Evolutionary conservation across 2,113 vertebrate genomes (phyloP).

Genomic region (Orcinus orca): DNA sequence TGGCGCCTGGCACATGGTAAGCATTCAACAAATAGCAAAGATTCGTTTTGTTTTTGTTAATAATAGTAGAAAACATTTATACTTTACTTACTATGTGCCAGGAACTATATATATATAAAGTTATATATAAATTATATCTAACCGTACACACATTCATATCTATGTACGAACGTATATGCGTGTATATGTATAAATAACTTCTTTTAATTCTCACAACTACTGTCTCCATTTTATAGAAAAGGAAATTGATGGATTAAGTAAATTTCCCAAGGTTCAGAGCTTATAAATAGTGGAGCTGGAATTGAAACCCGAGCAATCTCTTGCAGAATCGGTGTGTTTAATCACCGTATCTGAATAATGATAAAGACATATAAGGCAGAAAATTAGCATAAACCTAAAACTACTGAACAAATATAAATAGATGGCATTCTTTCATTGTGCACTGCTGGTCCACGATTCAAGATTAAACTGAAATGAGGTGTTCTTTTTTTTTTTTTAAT

Average conservation of each 20-base stretch:
- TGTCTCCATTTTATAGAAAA: neutral
- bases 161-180: accelerated
- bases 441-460: accelerated
- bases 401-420: too few species aligned
- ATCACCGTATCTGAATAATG: neutral
- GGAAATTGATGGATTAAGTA: neutral
- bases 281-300: neutral
- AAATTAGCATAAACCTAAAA: neutral
- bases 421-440: neutral
- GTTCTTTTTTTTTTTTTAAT: neutral
- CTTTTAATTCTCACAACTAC: neutral
- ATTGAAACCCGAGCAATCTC: neutral
- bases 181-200: neutral
- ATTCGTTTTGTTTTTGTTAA: neutral
- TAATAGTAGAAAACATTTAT: neutral
- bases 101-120: neutral
- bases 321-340: neutral
- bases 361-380: neutral
- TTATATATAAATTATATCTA: neutral
- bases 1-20: neutral
- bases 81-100: neutral
- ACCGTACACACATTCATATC: accelerated
- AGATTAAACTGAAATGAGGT: neutral
- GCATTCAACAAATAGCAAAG: neutral
- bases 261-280: neutral